Evolutionary conservation across 2,113 vertebrate species (phyloP).

Genomic region (Mesembrinibis cayennensis): DNA sequence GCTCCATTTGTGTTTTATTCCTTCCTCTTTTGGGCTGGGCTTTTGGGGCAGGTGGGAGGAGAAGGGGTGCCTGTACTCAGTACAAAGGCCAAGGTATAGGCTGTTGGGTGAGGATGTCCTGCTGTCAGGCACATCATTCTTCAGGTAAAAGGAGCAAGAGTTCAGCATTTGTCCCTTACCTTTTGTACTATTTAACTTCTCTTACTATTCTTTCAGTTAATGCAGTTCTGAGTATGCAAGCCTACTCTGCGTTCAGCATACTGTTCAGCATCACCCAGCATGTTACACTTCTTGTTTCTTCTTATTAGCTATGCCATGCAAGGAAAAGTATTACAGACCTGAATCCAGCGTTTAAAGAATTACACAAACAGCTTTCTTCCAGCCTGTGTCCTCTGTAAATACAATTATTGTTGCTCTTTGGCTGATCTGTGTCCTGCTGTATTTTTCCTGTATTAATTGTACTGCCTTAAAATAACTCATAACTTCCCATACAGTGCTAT

Average conservation of each 20-base stretch:
- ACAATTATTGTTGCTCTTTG: not conserved
- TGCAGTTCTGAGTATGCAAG: not conserved
- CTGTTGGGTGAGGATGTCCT: not conserved
- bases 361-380: not conserved
- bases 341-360: not conserved
- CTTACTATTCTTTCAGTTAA: not conserved
- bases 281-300: not conserved
- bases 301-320: not conserved
- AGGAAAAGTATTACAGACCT: not conserved
- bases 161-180: not conserved
- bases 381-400: not conserved
- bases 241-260: not conserved
- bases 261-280: not conserved
- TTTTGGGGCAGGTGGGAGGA: not conserved
- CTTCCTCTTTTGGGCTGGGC: not conserved
- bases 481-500: not conserved
- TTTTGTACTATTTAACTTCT: not conserved
- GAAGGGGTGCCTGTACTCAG: not conserved
- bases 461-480: conserved; percentile 32
- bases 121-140: not conserved
- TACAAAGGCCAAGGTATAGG: no score
- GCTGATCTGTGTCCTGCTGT: not conserved
- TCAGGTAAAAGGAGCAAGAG: not conserved
- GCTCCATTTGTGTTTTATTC: not conserved
- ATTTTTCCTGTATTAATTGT: conserved; percentile 6